phyloP scores from a whole-genome alignment of 2,797 vertebrate genomes.

The Rhabdophis nuchalis region DNA sequence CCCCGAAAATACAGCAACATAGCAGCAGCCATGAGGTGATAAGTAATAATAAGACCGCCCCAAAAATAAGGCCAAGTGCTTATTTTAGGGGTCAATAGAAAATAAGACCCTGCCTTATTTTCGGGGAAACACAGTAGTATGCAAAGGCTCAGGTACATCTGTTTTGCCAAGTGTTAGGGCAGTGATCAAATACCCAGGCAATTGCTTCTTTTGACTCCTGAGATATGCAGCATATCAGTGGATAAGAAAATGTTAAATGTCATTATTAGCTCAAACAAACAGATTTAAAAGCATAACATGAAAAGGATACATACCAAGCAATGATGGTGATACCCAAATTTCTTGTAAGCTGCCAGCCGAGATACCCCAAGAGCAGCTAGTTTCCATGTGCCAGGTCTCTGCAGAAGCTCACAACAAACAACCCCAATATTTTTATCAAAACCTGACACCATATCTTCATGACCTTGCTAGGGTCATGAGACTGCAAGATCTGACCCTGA shows the following conservation, averaged over 20 bases:
- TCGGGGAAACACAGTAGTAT: slow-evolving; percentile 19
- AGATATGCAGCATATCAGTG: background rate
- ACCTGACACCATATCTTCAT: background rate
- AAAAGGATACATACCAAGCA: background rate
- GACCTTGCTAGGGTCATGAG: background rate
- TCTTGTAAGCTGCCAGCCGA: background rate
- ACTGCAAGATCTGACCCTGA: background rate
- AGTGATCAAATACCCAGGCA: background rate
- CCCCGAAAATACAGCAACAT: too few species aligned
- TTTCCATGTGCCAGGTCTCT: background rate
- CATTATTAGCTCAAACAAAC: background rate
- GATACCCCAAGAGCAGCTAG: background rate
- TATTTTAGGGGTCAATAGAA: too few species aligned
- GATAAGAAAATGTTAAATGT: background rate
- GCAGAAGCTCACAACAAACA: background rate
- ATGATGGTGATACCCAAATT: background rate
- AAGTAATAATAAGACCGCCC: too few species aligned
- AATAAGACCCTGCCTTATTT: too few species aligned
- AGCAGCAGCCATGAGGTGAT: too few species aligned
- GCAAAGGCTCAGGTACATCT: slow-evolving; percentile 14
- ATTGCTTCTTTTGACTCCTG: background rate
- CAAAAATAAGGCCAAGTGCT: too few species aligned
- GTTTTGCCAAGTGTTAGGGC: background rate
- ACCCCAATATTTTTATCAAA: background rate
- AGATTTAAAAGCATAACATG: background rate